phyloP scores from a whole-genome alignment of 2,797 vertebrate genomes.

The Hydrophis major region DNA sequence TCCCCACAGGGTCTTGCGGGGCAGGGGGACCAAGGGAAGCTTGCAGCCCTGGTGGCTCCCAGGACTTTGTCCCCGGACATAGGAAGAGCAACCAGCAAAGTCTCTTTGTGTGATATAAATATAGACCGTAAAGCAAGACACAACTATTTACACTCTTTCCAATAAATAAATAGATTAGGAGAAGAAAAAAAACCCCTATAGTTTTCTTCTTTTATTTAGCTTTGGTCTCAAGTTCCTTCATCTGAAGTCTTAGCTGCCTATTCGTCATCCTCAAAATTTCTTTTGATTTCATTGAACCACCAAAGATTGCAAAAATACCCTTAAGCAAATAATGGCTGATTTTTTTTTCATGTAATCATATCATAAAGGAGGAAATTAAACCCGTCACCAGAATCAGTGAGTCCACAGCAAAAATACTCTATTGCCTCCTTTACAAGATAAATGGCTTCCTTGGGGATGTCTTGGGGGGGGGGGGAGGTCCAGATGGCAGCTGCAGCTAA shows the following conservation, averaged over 20 bases:
- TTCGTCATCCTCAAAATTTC: constrained; percentile 2
- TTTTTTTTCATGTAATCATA: not conserved
- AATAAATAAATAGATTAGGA: not conserved
- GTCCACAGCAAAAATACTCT: constrained; percentile 6
- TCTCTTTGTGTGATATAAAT: not conserved
- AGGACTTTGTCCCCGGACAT: not conserved
- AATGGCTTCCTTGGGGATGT: not conserved
- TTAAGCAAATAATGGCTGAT: constrained; percentile 23
- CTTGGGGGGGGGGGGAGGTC: too few relatives aligned
- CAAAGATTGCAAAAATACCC: constrained; percentile 46
- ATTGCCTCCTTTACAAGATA: not conserved
- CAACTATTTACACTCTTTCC: not conserved
- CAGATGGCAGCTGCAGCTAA: not conserved
- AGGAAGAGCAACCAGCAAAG: not conserved
- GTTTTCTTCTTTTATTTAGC: not conserved
- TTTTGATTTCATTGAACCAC: constrained; percentile 2
- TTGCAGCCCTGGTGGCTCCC: not conserved
- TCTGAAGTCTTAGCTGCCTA: not conserved
- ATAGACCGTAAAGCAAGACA: not conserved
- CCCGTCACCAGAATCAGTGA: not conserved
- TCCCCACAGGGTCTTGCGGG: too few relatives aligned
- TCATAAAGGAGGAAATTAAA: constrained; percentile 11
- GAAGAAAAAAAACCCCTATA: not conserved
- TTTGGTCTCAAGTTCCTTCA: not conserved
- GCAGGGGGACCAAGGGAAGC: too few relatives aligned